Evolutionary conservation across 2,888 invertebrate genomes (phyloP).

Genomic region (Crossocerus cetratus): DNA sequence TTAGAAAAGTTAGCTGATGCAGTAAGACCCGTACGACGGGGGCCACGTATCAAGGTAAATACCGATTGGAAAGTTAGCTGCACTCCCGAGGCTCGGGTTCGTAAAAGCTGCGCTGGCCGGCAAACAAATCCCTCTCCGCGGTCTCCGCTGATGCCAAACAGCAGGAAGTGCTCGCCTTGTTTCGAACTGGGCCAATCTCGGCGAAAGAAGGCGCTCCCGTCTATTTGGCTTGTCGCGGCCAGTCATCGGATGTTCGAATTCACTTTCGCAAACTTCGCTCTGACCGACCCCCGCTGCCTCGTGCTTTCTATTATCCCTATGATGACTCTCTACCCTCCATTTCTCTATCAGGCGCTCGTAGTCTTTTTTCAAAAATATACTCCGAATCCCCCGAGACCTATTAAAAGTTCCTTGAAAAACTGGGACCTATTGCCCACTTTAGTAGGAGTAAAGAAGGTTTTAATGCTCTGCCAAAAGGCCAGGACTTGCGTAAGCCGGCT

Average conservation of each 20-base stretch:
- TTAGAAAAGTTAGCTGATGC: conserved; percentile 40
- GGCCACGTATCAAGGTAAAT: conserved; percentile 66
- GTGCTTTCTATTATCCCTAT: neutral
- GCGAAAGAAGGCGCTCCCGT: conserved; percentile 26
- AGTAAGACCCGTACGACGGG: conserved; percentile 20
- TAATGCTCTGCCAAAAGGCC: no score
- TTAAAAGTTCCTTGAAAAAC: no score
- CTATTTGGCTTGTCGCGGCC: conserved; percentile 21
- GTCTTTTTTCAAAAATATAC: no score
- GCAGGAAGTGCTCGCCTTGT: conserved; percentile 37
- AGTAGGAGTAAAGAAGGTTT: no score
- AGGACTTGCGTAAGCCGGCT: no score
- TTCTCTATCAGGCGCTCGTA: no score
- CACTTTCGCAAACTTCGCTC: conserved; percentile 5
- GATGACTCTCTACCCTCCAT: neutral
- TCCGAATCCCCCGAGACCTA: no score
- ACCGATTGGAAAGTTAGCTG: conserved; percentile 68
- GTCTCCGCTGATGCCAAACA: conserved; percentile 25
- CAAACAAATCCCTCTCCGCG: conserved; percentile 60
- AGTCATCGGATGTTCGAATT: neutral
- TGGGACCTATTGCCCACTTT: no score
- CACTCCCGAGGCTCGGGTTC: conserved; percentile 56
- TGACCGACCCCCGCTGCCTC: neutral
- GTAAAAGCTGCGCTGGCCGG: conserved; percentile 62
- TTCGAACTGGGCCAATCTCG: conserved; percentile 62